Base-by-base conservation (phyloP, 1,140 invertebrate species). In the Matsumurasca onukii region DNA sequence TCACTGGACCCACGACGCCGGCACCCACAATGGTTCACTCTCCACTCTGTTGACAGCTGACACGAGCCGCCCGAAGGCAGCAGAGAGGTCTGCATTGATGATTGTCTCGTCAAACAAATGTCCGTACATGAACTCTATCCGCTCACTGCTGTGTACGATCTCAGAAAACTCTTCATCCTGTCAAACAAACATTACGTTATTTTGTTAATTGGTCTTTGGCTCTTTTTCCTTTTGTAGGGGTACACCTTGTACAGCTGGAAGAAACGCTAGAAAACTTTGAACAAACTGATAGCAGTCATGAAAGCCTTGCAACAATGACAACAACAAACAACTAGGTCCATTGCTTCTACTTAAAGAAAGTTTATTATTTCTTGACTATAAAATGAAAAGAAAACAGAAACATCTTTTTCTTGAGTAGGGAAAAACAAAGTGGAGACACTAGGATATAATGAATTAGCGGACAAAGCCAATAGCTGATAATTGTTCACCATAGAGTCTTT, bases 91-190 rank as follows among this genome's bases (percentile, higher is more conserved):
- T 22, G 89, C 92, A 77, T 98, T 99, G 1, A 97, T 86, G 24
- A 99, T 91, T 62, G 90, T 88, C 74, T 94, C 91, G 80, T 99
- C 97, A 79, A 98, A 98, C 76, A 92, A 90, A 80, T 98, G 97
- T 3, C 93, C 92, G 80, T 98, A 99, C 30, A 94, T 84, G 75
- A 93, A 95, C 78, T 98, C 94, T 74, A 99, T 97, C 75, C 95
- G 88, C 57, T 91, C 88, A 3, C 92, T 89, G 66, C 89, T 91
- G 74, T 90, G 88, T 22, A 98, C 83, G 73, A 98, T 98, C 70
- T 97, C 93, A 29, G 89, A 82, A 74, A 98, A 92, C 78, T 98
- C 95, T 68, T 97, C 93, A 77, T 98, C 95, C 93, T 97, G 78
- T 2, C 83, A 83, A 74, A 39, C 34, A 39, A 39, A 39, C 17